These are phyloP conservation scores for Poeciliopsis prolifica DNA, from an alignment of 2,113 vertebrate genomes.

Conservation along the genomic window DNA sequence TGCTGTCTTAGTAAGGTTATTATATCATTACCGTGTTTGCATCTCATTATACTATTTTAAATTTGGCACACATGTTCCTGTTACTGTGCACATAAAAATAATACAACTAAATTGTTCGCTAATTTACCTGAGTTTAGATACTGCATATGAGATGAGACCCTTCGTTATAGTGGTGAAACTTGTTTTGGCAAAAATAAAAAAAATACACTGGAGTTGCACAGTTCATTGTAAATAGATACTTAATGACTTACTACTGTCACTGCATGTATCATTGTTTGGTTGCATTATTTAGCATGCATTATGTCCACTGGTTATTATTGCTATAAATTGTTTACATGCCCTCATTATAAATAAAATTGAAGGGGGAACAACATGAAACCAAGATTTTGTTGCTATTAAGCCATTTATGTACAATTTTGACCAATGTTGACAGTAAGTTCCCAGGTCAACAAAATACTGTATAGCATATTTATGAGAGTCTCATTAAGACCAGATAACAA, in stretches of 20 bases:
- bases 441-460: too few species aligned
- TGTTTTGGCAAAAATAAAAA: constrained; percentile 37
- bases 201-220: constrained; percentile 26
- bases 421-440: too few species aligned
- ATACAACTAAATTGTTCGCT: constrained; percentile 9
- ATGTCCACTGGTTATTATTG: constrained; percentile 24
- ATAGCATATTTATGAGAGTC: too few species aligned
- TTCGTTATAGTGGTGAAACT: constrained; percentile 36
- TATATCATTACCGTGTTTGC: constrained; percentile 37
- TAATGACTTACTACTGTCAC: constrained; percentile 50
- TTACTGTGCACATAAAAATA: constrained; percentile 9
- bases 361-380: constrained; percentile 6
- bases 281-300: constrained; percentile 48
- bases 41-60: constrained; percentile 54
- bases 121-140: constrained; percentile 32
- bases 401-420: background rate
- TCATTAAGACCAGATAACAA: too few species aligned
- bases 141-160: background rate
- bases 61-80: constrained; percentile 25
- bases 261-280: constrained; percentile 37
- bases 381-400: background rate
- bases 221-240: constrained; percentile 52
- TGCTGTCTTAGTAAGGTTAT: constrained; percentile 52
- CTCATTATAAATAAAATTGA: constrained; percentile 12
- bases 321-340: constrained; percentile 27